These are phyloP conservation scores for Manacus vitellinus DNA, from an alignment of 2,113 vertebrate species.

Conservation along the genomic window DNA sequence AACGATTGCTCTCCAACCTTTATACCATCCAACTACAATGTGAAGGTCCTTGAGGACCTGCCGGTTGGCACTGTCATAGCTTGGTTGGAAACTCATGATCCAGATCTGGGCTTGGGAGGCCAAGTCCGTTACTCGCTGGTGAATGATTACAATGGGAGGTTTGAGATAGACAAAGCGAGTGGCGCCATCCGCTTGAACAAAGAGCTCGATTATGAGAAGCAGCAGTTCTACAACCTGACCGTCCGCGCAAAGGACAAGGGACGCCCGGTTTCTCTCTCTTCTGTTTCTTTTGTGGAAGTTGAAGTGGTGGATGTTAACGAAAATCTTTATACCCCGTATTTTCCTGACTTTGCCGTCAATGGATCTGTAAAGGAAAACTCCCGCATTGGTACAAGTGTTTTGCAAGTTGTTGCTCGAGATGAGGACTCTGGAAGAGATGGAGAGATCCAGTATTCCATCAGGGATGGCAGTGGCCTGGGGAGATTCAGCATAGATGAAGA, in stretches of 20 bases:
- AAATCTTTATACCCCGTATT: conserved; percentile 93
- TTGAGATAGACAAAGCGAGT: conserved; percentile 90
- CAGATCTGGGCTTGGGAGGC: conserved; percentile 90
- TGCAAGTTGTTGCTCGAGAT: conserved; percentile 88
- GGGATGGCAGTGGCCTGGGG: conserved; percentile 93
- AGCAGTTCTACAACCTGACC: conserved; percentile 95
- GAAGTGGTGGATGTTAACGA: conserved; percentile 98
- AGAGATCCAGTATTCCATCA: conserved; percentile 93
- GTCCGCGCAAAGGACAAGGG: conserved; percentile 95
- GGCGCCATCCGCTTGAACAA: conserved; percentile 90
- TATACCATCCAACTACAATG: conserved; percentile 87
- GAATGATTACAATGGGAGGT: conserved; percentile 90
- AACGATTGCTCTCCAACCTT: conserved; percentile 95
- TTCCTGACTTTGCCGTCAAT: conserved; percentile 86
- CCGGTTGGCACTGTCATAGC: conserved; percentile 92
- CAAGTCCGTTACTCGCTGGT: conserved; percentile 91
- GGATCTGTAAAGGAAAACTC: conserved; percentile 92
- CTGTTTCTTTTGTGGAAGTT: conserved; percentile 91
- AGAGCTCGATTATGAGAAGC: conserved; percentile 93
- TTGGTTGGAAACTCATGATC: conserved; percentile 95
- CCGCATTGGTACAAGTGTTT: conserved; percentile 88
- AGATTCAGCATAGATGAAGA: conserved; percentile 94
- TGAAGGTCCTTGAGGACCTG: conserved; percentile 91
- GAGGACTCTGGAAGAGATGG: conserved; percentile 92
- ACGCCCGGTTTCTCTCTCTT: conserved; percentile 90